Evolutionary conservation across 2,113 vertebrate species (phyloP).

Genomic region (Zosterops pallidus): DNA sequence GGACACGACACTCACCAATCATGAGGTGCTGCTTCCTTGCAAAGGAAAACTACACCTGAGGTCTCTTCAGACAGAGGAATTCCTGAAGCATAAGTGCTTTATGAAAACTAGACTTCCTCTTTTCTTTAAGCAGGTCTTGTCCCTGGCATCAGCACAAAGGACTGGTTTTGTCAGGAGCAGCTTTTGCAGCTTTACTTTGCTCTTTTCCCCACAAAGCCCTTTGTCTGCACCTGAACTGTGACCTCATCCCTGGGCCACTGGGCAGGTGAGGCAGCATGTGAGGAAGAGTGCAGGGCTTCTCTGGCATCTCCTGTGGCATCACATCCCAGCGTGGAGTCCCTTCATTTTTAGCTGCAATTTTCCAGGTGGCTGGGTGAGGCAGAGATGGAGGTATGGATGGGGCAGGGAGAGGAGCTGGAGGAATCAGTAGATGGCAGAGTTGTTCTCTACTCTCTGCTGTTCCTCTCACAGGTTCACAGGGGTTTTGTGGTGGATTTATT

Average conservation of each 20-base stretch:
- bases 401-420: not conserved
- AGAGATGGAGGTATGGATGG: not conserved
- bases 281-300: not conserved
- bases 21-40: not conserved
- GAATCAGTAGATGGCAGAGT: constrained; percentile 58
- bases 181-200: not conserved
- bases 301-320: not conserved
- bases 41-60: not conserved
- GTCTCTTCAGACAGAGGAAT: not conserved
- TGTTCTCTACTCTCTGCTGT: not conserved
- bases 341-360: not conserved
- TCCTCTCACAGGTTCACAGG: not conserved
- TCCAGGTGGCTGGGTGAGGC: not conserved
- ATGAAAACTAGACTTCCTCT: not conserved
- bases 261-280: not conserved
- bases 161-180: not conserved
- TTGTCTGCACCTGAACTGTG: not conserved
- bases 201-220: not conserved
- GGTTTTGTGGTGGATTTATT: not conserved
- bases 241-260: fast-evolving
- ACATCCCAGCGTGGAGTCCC: not conserved
- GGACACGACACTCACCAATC: fast-evolving
- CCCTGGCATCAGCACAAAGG: not conserved
- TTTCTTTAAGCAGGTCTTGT: not conserved
- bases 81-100: not conserved